A percentile compares a stretch with the other conserved stretches of the same genome.
These are phyloP conservation scores for Aromia moschata DNA, from an alignment of 2,888 invertebrate species.

Conservation along the genomic window DNA sequence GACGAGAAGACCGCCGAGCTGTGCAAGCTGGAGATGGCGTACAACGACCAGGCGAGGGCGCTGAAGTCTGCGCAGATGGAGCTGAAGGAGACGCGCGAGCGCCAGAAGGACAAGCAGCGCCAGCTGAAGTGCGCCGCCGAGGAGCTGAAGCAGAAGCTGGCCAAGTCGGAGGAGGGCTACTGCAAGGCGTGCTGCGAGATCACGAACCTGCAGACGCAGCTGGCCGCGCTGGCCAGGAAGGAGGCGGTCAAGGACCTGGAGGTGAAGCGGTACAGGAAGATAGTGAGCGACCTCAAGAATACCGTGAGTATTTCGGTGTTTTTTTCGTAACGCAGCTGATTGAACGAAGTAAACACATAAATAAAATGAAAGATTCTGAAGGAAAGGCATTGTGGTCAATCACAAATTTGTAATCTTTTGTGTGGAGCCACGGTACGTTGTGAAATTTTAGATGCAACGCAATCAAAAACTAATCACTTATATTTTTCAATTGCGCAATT, in stretches of 20 bases:
- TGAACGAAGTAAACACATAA: no score
- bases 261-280: constrained; percentile 47
- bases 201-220: constrained; percentile 35
- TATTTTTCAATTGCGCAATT: no score
- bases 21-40: constrained; percentile 48
- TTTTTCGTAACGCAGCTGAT: no score
- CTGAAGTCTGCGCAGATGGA: constrained; percentile 49
- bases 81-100: constrained; percentile 46
- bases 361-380: no score
- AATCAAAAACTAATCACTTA: no score
- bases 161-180: constrained; percentile 37
- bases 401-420: neutral
- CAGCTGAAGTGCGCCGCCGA: constrained; percentile 41
- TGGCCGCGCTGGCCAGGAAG: constrained; percentile 34
- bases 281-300: constrained; percentile 49
- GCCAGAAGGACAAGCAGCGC: constrained; percentile 43
- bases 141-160: constrained; percentile 46
- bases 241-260: constrained; percentile 46
- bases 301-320: constrained; percentile 52
- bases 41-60: constrained; percentile 48
- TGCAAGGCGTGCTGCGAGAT: constrained; percentile 38
- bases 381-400: no score
- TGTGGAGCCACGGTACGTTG: no score
- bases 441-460: neutral
- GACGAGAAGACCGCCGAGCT: constrained; percentile 50